These are phyloP conservation scores for Ctenicera cuprea DNA, from an alignment of 2,888 invertebrate species.

Conservation along the genomic window DNA sequence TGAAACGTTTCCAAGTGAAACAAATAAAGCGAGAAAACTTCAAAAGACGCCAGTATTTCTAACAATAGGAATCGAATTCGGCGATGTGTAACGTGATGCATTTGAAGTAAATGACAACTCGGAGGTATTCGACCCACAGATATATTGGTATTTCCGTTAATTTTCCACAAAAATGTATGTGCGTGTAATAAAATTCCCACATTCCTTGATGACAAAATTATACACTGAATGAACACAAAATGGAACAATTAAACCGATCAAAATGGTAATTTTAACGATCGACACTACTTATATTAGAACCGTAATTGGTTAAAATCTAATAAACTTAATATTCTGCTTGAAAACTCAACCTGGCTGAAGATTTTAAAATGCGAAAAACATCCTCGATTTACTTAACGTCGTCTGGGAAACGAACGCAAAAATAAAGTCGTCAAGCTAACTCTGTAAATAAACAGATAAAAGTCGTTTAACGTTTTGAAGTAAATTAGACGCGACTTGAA, in stretches of 20 bases:
- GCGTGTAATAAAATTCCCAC: not conserved
- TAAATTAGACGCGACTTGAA: conserved; percentile 12
- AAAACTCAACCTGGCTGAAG: too few species aligned
- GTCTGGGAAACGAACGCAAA: not conserved
- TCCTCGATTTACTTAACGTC: too few species aligned
- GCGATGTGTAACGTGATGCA: conserved; percentile 6
- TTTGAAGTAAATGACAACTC: not conserved
- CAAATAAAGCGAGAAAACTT: conserved; percentile 9
- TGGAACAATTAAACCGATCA: too few species aligned
- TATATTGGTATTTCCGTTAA: not conserved
- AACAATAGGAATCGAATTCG: conserved; percentile 11
- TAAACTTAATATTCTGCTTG: too few species aligned
- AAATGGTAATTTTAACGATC: too few species aligned
- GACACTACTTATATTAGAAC: too few species aligned
- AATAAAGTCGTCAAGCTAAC: not conserved
- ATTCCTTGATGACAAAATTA: not conserved
- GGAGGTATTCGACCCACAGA: not conserved
- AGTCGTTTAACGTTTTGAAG: conserved; percentile 1
- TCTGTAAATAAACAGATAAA: conserved; percentile 14
- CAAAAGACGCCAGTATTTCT: not conserved
- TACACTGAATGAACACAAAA: too few species aligned
- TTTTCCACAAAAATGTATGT: not conserved
- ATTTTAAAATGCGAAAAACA: too few species aligned
- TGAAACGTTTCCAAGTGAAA: conserved; percentile 9
- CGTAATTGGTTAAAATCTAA: too few species aligned